Evolutionary conservation across 2,113 vertebrate species (phyloP), one percentile per base, ranked within the genome.

Genomic region (Castor canadensis): DNA sequence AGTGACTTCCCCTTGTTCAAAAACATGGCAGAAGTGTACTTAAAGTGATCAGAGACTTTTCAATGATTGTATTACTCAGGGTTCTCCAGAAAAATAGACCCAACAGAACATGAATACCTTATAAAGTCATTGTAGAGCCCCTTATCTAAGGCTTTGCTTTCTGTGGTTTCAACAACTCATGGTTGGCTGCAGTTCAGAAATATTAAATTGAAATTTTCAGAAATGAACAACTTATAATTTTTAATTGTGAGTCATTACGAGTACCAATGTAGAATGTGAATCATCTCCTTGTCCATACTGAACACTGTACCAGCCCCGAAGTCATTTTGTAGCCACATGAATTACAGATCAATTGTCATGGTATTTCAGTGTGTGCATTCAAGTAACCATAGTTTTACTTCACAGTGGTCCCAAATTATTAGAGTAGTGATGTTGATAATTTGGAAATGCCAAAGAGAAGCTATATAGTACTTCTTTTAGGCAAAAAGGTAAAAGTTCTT

Each of bases 71-170:
- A 6, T 47, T 35, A 60, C 9, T 73, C 26, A 62, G 6, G 9
- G 22, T 76, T 67, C 6, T 85, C 6, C 49, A 45, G 30, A 86
- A 24, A 92, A 43, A 20, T 13, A 54, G 24, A 77, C n/a, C 4
- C 11, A 77, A 76, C 16, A 28, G 13, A 66, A 56, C 17, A 26
- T 28, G 13, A 0, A 24, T 35, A 28, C 3, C 45, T 20, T 43
- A 15, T 1, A 3, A 1, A 35, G 35, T 40, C 5, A 62, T 11
- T 9, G 20, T 10, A 49, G 58, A 19, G 1, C 3, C 32, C 9
- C 40, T 45, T 11, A 17, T 17, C 32, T 13, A 9, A 60, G 13
- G 40, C 35, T 40, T 86, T 75, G 13, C 20, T 88, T 88, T 64
- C 30, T 88, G 32, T 19, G 15, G 3, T 56, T 56, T 86, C 22